phyloP scores from a whole-genome alignment of 2,888 invertebrate genomes.

The Chymomyza fuscimana region DNA sequence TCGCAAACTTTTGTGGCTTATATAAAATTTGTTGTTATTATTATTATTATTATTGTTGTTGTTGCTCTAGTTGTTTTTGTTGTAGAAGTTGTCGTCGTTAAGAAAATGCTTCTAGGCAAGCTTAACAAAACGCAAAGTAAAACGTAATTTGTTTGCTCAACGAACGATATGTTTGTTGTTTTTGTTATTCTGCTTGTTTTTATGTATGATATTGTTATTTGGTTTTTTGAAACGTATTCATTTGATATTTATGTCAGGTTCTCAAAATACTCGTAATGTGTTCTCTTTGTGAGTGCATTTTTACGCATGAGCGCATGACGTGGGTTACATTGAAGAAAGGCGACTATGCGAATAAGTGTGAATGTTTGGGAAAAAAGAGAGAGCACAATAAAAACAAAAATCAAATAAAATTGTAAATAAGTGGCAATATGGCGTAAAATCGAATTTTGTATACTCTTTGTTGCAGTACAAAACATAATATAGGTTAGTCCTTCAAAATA shows the following conservation, averaged over 20 bases:
- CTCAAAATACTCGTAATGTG: slow-evolving; percentile 6
- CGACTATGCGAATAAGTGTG: neutral
- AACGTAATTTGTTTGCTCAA: neutral
- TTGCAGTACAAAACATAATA: too few relatives aligned
- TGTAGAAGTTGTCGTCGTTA: neutral
- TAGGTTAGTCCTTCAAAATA: too few relatives aligned
- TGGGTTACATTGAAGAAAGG: neutral
- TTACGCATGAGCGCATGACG: slow-evolving; percentile 54
- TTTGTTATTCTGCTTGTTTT: neutral
- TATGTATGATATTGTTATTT: slow-evolving; percentile 1
- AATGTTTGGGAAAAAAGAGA: slow-evolving; percentile 39
- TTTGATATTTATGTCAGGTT: slow-evolving; percentile 15
- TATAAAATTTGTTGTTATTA: too few relatives aligned
- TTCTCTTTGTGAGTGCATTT: slow-evolving; percentile 50
- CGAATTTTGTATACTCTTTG: too few relatives aligned
- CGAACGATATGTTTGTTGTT: neutral
- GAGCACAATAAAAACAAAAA: slow-evolving; percentile 44
- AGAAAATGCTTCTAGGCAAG: neutral
- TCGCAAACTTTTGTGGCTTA: neutral
- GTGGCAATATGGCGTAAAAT: too few relatives aligned
- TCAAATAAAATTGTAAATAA: slow-evolving; percentile 18
- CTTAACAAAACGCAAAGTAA: neutral
- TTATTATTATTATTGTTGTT: neutral
- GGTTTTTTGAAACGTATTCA: slow-evolving; percentile 7
- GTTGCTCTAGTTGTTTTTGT: neutral